Conservation (phyloP, 2,113 vertebrate species). For the Naja naja region DNA sequence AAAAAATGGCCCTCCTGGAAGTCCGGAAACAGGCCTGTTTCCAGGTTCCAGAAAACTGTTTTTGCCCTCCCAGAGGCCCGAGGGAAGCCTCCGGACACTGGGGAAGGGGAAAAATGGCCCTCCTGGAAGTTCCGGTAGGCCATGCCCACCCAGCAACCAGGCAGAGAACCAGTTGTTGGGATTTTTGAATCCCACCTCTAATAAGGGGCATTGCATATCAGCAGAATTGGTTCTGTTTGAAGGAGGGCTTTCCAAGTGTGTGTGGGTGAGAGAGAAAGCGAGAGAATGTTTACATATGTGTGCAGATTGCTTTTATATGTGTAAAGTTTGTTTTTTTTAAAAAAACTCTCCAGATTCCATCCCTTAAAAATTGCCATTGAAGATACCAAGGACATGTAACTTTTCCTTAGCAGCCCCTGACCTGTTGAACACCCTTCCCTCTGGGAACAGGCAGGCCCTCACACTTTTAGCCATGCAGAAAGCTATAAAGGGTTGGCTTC, state of each 20-base stretch:
- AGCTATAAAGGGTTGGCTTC: neutral
- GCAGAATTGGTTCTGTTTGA: neutral
- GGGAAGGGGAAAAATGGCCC: too few relatives aligned
- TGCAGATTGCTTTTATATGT: neutral
- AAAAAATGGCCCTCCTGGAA: too few relatives aligned
- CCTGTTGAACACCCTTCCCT: neutral
- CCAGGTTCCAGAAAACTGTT: too few relatives aligned
- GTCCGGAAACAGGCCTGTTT: too few relatives aligned
- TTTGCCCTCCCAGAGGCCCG: too few relatives aligned
- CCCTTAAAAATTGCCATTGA: neutral
- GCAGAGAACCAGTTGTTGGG: too few relatives aligned
- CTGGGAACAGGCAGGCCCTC: neutral
- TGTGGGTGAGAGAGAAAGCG: too few relatives aligned
- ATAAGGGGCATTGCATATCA: neutral
- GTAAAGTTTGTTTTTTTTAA: neutral
- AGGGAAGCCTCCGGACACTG: too few relatives aligned
- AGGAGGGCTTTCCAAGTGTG: neutral
- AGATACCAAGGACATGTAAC: neutral
- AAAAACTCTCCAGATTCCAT: neutral
- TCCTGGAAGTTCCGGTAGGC: too few relatives aligned
- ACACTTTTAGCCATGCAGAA: neutral
- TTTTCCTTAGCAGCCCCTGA: neutral
- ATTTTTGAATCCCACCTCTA: too few relatives aligned
- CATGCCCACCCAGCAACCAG: too few relatives aligned
- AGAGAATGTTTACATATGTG: neutral